phyloP scores from a whole-genome alignment of 1,140 invertebrate genomes.

The Drosophila serrata region DNA sequence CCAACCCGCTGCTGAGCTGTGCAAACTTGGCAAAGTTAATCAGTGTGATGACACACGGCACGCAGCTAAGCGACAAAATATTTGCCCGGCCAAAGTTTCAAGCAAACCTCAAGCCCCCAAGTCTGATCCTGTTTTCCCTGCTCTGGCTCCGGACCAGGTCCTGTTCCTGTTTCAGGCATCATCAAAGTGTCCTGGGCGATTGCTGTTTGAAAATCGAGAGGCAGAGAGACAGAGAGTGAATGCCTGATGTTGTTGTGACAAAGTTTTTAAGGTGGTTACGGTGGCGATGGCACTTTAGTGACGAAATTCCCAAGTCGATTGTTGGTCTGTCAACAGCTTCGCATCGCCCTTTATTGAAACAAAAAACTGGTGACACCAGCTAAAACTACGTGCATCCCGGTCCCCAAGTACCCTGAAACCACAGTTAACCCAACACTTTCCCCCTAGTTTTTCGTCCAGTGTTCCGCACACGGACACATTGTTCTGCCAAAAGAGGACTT shows the following conservation, averaged over 20 bases:
- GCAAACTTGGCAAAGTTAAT: constrained; percentile 78
- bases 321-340: constrained; percentile 82
- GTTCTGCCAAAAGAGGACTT: constrained; percentile 48
- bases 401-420: constrained; percentile 12
- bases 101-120: constrained; percentile 44
- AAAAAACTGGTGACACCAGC: constrained; percentile 64
- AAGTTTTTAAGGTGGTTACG: constrained; percentile 65
- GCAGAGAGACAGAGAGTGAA: neutral
- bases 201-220: constrained; percentile 76
- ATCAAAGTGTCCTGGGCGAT: constrained; percentile 70
- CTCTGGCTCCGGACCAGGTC: constrained; percentile 2
- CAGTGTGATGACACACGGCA: constrained; percentile 77
- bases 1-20: constrained; percentile 34
- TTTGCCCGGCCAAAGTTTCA: constrained; percentile 66
- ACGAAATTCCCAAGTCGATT: constrained; percentile 83
- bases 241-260: constrained; percentile 52
- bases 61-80: constrained; percentile 82
- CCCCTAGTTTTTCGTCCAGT: neutral
- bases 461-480: constrained; percentile 47
- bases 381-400: constrained; percentile 63
- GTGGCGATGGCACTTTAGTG: constrained; percentile 78
- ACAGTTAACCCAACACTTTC: constrained; percentile 24
- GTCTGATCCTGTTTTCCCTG: constrained; percentile 24
- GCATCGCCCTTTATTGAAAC: constrained; percentile 67
- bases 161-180: constrained; percentile 41